Percentiles rank a stretch among this genome's conserved stretches.
phyloP scores from a whole-genome alignment of 2,888 invertebrate species.

The Tachina lurida region DNA sequence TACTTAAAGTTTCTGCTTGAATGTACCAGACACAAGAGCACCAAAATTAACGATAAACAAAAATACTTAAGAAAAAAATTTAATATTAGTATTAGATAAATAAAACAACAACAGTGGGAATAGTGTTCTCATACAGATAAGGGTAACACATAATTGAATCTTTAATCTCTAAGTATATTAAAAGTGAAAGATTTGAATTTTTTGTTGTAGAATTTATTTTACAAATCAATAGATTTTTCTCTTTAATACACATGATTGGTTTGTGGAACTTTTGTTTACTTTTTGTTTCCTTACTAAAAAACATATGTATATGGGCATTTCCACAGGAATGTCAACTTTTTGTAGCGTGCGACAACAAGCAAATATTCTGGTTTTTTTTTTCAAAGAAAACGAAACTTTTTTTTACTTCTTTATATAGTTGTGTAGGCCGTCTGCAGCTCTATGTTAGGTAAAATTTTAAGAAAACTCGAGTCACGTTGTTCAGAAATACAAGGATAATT shows the following conservation, averaged over 20 bases:
- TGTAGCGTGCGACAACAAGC: too few relatives aligned
- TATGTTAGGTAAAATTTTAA: too few relatives aligned
- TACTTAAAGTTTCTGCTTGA: not conserved
- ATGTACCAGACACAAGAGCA: conserved; percentile 9
- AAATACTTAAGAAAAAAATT: conserved; percentile 10
- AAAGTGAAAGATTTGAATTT: not conserved
- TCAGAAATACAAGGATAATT: too few relatives aligned
- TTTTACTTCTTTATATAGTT: too few relatives aligned
- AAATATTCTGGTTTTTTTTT: too few relatives aligned
- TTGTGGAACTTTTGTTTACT: not conserved
- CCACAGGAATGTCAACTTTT: too few relatives aligned
- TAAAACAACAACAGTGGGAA: not conserved
- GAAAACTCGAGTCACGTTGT: too few relatives aligned
- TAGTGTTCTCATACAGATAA: not conserved
- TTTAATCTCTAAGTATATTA: too few relatives aligned
- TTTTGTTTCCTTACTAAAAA: not conserved
- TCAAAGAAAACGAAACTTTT: too few relatives aligned
- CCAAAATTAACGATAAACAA: conserved; percentile 5
- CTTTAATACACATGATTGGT: conserved; percentile 12
- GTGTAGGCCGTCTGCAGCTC: too few relatives aligned
- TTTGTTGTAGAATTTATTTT: not conserved
- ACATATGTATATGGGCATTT: too few relatives aligned
- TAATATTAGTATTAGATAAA: not conserved
- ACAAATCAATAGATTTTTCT: conserved; percentile 11
- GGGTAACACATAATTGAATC: not conserved